Base-by-base conservation (phyloP, 2,888 invertebrate species). In the Mamestra brassicae region DNA sequence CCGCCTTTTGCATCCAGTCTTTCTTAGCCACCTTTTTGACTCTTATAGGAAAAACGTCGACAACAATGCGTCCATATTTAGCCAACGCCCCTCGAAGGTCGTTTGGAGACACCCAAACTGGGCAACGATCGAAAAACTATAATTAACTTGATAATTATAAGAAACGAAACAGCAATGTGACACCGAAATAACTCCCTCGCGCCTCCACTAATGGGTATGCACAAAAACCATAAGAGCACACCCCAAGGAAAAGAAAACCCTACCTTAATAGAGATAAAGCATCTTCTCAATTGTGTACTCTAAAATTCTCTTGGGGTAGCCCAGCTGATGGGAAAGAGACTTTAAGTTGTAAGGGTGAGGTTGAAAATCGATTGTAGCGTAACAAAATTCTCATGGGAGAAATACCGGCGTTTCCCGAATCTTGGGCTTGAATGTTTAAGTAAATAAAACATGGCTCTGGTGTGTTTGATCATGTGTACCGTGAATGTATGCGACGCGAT, bases 171-270 rank as follows among this genome's bases (percentile, higher is more conserved):
- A 36, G 89, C 86, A 89, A 90, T 86, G 81, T 85, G 83, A 90
- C 85, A 89, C 91, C 75, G 75, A 89, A 91, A 91, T 90, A 90
- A 85, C 81, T 87, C 86, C 89, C 89, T 89, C 89, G 85, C 89
- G 87, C 87, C 84, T 83, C 87, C 64, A 77, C 86, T 90, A 90
- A 91, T 90, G 90, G 88, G 67, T 81, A 74, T 79, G 77, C 76
- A 86, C 87, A 90, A 91, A 91, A 91, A 91, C 74, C 57, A 52
- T 58, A 60, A 50, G 4, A 45, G 11, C 10, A 0, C n/a, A 1
- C n/a, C 5, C 2, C 52, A 78, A 57, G 3, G 13, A 0, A 79
- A 85, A 74, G 4, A 17, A 60, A 74, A 72, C 64, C 58, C 62
- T 85, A 65, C 11, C 0, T 0, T 0, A 10, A 52, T 4, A 4